A percentile compares a stretch with the other conserved stretches of the same genome.
Evolutionary conservation across 2,797 vertebrate genomes (phyloP).

Genomic region (Spea hammondii): DNA sequence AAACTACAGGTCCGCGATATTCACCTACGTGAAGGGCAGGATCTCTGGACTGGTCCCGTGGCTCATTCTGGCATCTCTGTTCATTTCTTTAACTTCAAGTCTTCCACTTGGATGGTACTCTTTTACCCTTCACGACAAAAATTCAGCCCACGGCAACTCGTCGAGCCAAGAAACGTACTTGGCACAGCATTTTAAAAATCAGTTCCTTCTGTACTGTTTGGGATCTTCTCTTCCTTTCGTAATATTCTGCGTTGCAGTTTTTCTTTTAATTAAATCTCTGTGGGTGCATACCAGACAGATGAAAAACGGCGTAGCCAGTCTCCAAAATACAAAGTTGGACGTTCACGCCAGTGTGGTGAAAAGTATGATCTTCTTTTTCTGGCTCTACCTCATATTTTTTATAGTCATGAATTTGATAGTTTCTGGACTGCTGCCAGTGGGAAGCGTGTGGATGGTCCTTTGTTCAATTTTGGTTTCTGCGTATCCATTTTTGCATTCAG

Average conservation of each 20-base stretch:
- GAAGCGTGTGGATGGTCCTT: neutral
- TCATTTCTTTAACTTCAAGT: neutral
- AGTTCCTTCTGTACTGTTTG: neutral
- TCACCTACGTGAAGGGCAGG: neutral
- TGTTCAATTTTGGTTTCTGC: neutral
- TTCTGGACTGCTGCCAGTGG: neutral
- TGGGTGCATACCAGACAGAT: conserved; percentile 5
- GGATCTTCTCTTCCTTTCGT: neutral
- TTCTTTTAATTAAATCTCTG: neutral
- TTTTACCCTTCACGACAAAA: neutral
- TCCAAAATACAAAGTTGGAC: neutral
- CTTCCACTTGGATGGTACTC: neutral
- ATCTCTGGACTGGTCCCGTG: neutral
- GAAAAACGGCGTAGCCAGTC: neutral
- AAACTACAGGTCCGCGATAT: neutral
- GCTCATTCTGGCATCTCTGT: neutral
- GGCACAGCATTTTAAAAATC: neutral
- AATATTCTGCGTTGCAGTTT: neutral
- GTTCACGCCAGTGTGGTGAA: neutral
- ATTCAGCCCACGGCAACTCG: neutral
- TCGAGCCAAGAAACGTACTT: neutral
- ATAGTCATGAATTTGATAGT: neutral
- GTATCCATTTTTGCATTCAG: neutral
- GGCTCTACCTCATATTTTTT: conserved; percentile 4
- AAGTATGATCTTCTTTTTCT: neutral